Evolutionary conservation across 2,113 vertebrate genomes (phyloP).

Genomic region (Sinocyclocheilus maitianheensis): DNA sequence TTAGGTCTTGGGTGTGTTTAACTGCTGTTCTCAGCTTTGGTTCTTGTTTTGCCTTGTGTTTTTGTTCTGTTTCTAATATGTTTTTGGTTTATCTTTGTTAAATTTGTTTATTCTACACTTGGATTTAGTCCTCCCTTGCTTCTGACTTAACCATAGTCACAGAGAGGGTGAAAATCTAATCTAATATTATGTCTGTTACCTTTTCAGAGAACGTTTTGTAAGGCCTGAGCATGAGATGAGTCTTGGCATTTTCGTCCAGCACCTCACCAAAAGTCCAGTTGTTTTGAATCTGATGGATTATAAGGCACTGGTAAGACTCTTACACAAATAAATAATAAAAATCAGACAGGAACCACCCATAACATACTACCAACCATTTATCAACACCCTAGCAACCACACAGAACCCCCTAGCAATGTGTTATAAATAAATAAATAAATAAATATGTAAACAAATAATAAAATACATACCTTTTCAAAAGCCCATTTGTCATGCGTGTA

Average conservation of each 20-base stretch:
- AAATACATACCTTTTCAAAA: slow-evolving; percentile 84
- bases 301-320: neutral
- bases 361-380: neutral
- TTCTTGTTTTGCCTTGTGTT: too few species aligned
- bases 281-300: slow-evolving; percentile 84
- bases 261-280: slow-evolving; percentile 91
- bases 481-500: slow-evolving; percentile 94
- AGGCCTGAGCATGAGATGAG: slow-evolving; percentile 89
- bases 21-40: too few species aligned
- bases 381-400: neutral
- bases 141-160: too few species aligned
- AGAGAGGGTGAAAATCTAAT: neutral
- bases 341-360: neutral
- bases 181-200: slow-evolving; percentile 64
- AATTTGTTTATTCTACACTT: too few species aligned
- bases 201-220: slow-evolving; percentile 97
- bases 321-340: neutral
- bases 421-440: neutral
- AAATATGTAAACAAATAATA: neutral
- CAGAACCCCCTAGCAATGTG: neutral
- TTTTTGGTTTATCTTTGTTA: too few species aligned
- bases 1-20: too few species aligned
- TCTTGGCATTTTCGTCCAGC: slow-evolving; percentile 87
- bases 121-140: too few species aligned
- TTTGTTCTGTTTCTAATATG: too few species aligned